Evolutionary conservation across 2,797 vertebrate species (phyloP), one percentile per base, ranked within the genome.

Genomic region (Spinibarbus caldwelli): DNA sequence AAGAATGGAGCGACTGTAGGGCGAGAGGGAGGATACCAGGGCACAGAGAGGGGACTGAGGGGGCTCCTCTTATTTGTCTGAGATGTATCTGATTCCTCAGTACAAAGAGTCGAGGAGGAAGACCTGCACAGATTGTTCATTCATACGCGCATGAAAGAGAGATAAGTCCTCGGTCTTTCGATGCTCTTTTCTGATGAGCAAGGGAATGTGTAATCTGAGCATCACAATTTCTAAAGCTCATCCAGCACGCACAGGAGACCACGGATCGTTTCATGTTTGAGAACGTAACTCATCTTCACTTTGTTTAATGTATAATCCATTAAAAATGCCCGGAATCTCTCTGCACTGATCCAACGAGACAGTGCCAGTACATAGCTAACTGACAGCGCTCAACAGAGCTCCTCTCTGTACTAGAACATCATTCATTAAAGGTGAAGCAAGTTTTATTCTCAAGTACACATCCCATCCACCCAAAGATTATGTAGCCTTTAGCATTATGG

Each of bases 11-110:
- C 87, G 89, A 93, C 96, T 96, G 94, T 96, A 88, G 80, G 90
- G 88, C 89, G 87, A 86, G 86, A 84, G 81, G 83, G 83, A 83
- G 83, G 57, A 90, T 89, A 70, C 34, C 62, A 62, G 80, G 66
- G n/a, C 70, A 92, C 94, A 95, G 93, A 95, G 90, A 88, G 90
- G 86, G 71, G 75, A 90, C 90, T 90, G 90, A 84, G 85, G 85
- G 91, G 93, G 91, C 91, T 89, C 91, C 91, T 94, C 95, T 95
- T 95, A 96, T 96, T 96, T 96, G 96, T 96, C 95, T 93, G 93
- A 94, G 94, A 95, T 96, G 94, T 96, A 96, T 96, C 95, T 96
- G 92, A 95, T 96, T 96, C 95, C 95, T 93, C 86, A 45, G 94
- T 95, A 96, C 94, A 96, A 96, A 96, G 95, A 95, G 93, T 0